Base-by-base conservation (phyloP, 2,888 invertebrate species). In the Caenorhabditis panamensis region DNA sequence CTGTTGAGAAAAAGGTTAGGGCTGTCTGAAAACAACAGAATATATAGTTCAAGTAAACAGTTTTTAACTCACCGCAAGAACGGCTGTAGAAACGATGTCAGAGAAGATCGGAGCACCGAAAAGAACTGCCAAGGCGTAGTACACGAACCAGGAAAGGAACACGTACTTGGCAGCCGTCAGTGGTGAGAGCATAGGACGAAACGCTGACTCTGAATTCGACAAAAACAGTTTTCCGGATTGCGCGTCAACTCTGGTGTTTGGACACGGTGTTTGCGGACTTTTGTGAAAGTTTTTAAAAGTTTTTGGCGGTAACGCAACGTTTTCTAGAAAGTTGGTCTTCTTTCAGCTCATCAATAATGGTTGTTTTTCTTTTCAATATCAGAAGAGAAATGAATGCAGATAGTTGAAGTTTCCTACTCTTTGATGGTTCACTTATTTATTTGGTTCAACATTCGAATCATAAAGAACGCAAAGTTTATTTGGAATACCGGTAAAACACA, bases 21-120 rank as follows among this genome's bases (percentile, higher is more conserved):
- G 66, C 51, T 11, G 66, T 36, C 62, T 79, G 62, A 26, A 84
- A 79, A 26, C 20, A 24, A 9, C 47, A 58, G 13, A 61, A 71
- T 26, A 28, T 63, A 41, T 58, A 56, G 31, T 31, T 31, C 9
- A 31, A 9, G 31, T n/a, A n/a, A 31, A 9, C 9, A 31, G 31
- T 31, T 31, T 31, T 79, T 24, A n/a, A 28, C 75, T 58, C 56
- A 84, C 81, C 26, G 76, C 51, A 22, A 84, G 75, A 13, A 67
- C 79, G 11, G 78, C 36, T 8, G 82, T 78, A 1, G 31, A 36
- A 11, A 59, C 9, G 18, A 75, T 69, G 18, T 82, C 82, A 13
- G 69, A 64, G 53, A 80, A 82, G 37, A 87, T 49, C 6, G 86
- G 87, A 22, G 87, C 87, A 2, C 88, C 88, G 51, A 88, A 84